These are phyloP conservation scores for Meiosimyza platycephala DNA, from an alignment of 2,888 invertebrate species.

Conservation along the genomic window DNA sequence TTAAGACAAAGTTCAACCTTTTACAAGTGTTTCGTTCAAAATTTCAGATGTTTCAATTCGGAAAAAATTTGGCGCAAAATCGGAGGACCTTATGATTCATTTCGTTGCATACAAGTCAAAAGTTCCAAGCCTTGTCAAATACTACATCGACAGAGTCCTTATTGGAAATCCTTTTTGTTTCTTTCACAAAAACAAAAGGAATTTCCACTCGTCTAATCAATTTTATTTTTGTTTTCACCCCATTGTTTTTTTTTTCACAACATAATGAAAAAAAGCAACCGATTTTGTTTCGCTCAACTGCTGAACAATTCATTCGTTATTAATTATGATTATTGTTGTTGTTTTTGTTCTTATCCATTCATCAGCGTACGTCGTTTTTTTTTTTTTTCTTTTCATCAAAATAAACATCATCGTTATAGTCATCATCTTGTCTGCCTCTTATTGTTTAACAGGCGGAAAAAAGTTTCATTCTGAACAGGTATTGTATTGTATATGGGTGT, in stretches of 20 bases:
- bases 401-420: constrained; percentile 33
- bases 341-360: constrained; percentile 34
- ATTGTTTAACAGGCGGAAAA: constrained; percentile 36
- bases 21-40: too few relatives aligned
- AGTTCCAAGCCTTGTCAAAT: too few relatives aligned
- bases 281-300: constrained; percentile 49
- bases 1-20: too few relatives aligned
- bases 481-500: not conserved
- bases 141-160: too few relatives aligned
- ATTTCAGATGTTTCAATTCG: too few relatives aligned
- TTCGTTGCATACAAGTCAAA: too few relatives aligned
- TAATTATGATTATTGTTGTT: constrained; percentile 58
- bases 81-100: too few relatives aligned
- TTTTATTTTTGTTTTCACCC: not conserved
- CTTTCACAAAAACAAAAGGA: too few relatives aligned
- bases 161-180: too few relatives aligned
- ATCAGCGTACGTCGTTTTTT: constrained; percentile 32
- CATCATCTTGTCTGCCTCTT: constrained; percentile 28
- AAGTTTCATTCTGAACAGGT: not conserved
- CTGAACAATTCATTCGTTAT: constrained; percentile 57
- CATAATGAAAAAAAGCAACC: not conserved
- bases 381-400: constrained; percentile 38
- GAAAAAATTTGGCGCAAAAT: too few relatives aligned
- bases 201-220: too few relatives aligned
- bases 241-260: not conserved